phyloP scores from a whole-genome alignment of 1,140 invertebrate genomes.

The Drosophila kepulauana region DNA sequence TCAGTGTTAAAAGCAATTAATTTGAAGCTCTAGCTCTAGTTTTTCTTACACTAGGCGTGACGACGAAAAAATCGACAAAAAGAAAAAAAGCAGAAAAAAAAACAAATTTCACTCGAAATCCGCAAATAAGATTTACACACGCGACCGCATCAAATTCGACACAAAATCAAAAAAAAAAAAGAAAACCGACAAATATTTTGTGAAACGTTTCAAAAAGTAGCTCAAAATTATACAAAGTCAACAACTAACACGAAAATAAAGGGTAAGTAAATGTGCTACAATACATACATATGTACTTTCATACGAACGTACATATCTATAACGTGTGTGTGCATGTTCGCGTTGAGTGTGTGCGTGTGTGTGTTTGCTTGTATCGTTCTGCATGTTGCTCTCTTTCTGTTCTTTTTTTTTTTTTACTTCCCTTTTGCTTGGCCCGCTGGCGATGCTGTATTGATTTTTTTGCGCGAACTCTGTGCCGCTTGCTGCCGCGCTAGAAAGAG shows the following conservation, averaged over 20 bases:
- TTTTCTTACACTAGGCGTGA: conserved; percentile 53
- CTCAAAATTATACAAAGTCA: conserved; percentile 49
- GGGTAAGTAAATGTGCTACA: conserved; percentile 54
- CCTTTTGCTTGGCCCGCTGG: conserved; percentile 56
- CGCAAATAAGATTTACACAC: conserved; percentile 38
- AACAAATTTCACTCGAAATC: conserved; percentile 45
- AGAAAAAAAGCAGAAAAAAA: conserved; percentile 44
- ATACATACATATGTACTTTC: conserved; percentile 9
- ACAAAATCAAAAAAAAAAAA: not conserved
- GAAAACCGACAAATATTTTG: conserved; percentile 33
- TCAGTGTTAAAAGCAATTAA: conserved; percentile 64
- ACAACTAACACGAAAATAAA: conserved; percentile 53
- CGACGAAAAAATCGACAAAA: conserved; percentile 57
- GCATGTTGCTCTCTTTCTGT: conserved; percentile 50
- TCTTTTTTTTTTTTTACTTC: conserved; percentile 48
- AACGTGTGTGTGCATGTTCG: not conserved
- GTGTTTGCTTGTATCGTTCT: conserved; percentile 28
- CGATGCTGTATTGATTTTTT: conserved; percentile 82
- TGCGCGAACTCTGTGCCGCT: conserved; percentile 35
- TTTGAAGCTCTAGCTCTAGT: conserved; percentile 52
- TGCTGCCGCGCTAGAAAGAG: conserved; percentile 27
- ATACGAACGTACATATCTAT: conserved; percentile 5
- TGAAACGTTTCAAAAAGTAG: conserved; percentile 40
- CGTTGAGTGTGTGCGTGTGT: conserved; percentile 3
- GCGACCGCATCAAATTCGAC: conserved; percentile 35